Base-by-base conservation (phyloP, 2,888 invertebrate species). In the Coleophora flavipennella region DNA sequence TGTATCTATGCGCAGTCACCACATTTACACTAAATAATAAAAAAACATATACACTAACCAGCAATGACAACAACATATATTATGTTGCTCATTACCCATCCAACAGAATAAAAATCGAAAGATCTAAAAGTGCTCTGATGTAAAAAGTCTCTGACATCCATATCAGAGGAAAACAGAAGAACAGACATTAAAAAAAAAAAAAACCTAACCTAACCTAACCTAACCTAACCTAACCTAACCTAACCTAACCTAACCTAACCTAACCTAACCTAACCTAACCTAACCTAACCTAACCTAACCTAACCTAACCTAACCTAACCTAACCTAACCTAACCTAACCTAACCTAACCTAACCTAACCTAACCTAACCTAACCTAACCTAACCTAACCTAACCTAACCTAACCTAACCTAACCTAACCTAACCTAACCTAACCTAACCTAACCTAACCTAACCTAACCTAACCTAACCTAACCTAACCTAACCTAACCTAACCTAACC, bases 231-330 rank as follows among this genome's bases (percentile, higher is more conserved):
- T 44, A 44, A 48, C 47, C 46, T 48, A 49, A 52, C 49, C 47
- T 46, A 49, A 51, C 51, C 51, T 51, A 51, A 51, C 50, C 50
- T 49, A 51, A 51, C 51, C 51, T 51, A 51, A 51, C 52, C 52
- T 52, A 52, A 52, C 52, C 52, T 50, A 50, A 52, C 52, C 49
- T 50, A 50, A 52, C 50, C 50, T 50, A 52, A 52, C 51, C 50
- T 49, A 50, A 50, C 52, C 50, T 35, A 39, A 36, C 36, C 36
- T 36, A 35, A 41, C 38, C 41, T 38, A 40, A 40, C 40, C 40
- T 40, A 40, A 40, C 40, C 39, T 39, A 39, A 39, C 39, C 39
- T 39, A 39, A 38, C 38, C 38, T 39, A 39, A 39, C 39, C 39
- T 40, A 40, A 40, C 40, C 40, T 40, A 40, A 40, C 40, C 39